Conservation (phyloP, 1,140 invertebrate genomes). For the Asobara japonica region DNA sequence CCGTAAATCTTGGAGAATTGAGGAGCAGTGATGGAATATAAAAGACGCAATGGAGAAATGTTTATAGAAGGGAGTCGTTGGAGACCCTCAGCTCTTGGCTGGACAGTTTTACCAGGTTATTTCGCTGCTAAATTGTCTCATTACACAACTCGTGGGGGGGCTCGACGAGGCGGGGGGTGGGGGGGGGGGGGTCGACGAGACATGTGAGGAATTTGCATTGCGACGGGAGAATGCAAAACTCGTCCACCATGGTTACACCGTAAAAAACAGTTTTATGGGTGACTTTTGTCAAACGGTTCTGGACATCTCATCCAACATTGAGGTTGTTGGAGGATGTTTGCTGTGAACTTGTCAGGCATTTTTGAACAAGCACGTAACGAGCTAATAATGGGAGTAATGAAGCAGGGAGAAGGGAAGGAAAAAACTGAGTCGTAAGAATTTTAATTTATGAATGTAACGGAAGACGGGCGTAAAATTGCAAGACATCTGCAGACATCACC, state of each 20-base stretch:
- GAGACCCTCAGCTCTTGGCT: conserved; percentile 14
- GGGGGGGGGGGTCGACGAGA: too few species aligned
- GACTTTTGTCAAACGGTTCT: conserved; percentile 38
- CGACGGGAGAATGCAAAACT: conserved; percentile 48
- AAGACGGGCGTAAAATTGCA: not conserved
- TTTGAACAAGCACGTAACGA: conserved; percentile 30
- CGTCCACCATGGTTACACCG: conserved; percentile 47
- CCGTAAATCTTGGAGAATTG: not conserved
- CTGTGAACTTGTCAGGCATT: not conserved
- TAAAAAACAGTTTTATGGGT: conserved; percentile 51
- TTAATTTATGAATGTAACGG: conserved; percentile 46
- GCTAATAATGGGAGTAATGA: conserved; percentile 42
- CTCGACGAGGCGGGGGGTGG: too few species aligned
- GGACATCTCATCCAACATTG: too few species aligned
- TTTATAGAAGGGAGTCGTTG: conserved; percentile 23
- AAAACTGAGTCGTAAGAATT: too few species aligned
- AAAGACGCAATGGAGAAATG: not conserved
- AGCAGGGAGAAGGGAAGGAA: too few species aligned
- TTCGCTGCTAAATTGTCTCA: conserved; percentile 64
- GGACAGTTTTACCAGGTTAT: conserved; percentile 59
- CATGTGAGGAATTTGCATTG: conserved; percentile 55
- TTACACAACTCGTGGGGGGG: conserved; percentile 62
- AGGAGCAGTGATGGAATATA: not conserved
- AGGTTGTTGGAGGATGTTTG: too few species aligned
- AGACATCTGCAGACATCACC: not conserved